These are phyloP conservation scores for Noctua comes DNA, from an alignment of 2,888 invertebrate genomes.

Conservation along the genomic window DNA sequence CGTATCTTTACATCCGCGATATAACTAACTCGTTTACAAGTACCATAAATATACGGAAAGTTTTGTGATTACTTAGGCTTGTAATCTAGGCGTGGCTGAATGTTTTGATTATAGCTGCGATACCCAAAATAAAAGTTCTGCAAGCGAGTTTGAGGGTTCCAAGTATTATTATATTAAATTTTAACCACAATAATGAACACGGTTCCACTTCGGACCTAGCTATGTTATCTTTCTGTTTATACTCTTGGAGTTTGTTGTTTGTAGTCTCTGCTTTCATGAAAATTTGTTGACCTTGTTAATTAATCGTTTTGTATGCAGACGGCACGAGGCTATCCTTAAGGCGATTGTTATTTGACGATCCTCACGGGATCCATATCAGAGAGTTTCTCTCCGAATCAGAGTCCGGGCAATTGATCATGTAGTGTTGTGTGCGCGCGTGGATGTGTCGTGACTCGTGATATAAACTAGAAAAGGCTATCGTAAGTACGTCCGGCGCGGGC, in stretches of 20 bases:
- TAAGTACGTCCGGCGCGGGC: constrained; percentile 37
- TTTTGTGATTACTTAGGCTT: constrained; percentile 56
- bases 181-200: constrained; percentile 75
- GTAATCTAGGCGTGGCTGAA: constrained; percentile 53
- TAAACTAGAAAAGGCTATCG: constrained; percentile 28
- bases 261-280: constrained; percentile 78
- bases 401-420: constrained; percentile 66
- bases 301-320: constrained; percentile 87
- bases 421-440: constrained; percentile 34
- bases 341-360: constrained; percentile 71
- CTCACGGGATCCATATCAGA: constrained; percentile 54
- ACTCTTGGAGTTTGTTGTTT: constrained; percentile 74
- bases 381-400: constrained; percentile 33
- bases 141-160: constrained; percentile 55
- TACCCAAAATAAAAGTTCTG: constrained; percentile 51
- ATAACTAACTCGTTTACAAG: constrained; percentile 54
- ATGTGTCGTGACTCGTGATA: constrained; percentile 29
- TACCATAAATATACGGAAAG: constrained; percentile 62
- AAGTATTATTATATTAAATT: constrained; percentile 70
- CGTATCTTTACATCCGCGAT: constrained; percentile 41
- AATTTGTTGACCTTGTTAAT: constrained; percentile 87
- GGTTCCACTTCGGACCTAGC: constrained; percentile 75
- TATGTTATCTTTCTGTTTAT: constrained; percentile 78
- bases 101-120: constrained; percentile 52
- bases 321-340: constrained; percentile 72